Conservation (phyloP, 2,797 vertebrate genomes). For the Champsocephalus esox region DNA sequence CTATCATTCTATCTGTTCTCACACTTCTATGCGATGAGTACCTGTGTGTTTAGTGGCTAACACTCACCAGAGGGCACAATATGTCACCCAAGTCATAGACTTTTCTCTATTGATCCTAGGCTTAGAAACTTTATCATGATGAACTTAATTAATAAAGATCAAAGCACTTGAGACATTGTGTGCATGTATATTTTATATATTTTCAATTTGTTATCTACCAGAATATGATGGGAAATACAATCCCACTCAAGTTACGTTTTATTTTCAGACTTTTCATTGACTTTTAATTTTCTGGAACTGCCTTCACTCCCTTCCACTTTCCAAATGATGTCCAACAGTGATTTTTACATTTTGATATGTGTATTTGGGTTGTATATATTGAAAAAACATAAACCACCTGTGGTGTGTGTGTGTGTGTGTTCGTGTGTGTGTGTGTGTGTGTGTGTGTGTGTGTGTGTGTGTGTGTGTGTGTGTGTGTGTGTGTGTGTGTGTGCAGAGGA, state of each 20-base stretch:
- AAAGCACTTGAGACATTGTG: not conserved
- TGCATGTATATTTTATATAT: not conserved
- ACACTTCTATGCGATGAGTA: not conserved
- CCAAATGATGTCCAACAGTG: not conserved
- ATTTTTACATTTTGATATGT: too few species aligned
- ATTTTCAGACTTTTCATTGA: not conserved
- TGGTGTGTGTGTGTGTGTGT: not conserved
- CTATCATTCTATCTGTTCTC: conserved; percentile 5
- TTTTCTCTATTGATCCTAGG: too few species aligned
- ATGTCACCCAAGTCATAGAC: conserved; percentile 9
- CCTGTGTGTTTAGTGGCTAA: not conserved
- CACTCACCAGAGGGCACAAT: conserved; percentile 57
- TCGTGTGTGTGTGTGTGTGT: too few species aligned
- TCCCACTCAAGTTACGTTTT: not conserved
- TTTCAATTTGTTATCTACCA: not conserved
- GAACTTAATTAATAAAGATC: not conserved
- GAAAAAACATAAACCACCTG: not conserved
- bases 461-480: not conserved
- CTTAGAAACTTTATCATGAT: not conserved
- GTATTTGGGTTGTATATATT: too few species aligned
- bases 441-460: too few species aligned
- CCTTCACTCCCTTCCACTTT: conserved; percentile 58
- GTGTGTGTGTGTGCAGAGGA: too few species aligned
- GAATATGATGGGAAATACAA: not conserved
- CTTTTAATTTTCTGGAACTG: not conserved